These are phyloP conservation scores for Augiades crinisus DNA, from an alignment of 2,888 invertebrate species.

Conservation along the genomic window DNA sequence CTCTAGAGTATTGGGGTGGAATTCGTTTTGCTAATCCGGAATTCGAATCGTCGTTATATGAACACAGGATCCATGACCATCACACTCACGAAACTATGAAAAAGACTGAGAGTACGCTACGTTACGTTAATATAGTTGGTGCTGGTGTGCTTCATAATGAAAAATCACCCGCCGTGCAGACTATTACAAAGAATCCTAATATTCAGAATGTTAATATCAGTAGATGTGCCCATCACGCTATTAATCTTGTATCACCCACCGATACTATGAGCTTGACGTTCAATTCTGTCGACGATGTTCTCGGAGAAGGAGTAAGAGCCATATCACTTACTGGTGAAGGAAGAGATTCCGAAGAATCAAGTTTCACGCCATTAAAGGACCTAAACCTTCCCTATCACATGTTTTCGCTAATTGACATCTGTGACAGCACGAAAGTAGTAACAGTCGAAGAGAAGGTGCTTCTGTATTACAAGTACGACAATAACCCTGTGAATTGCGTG, in stretches of 20 bases:
- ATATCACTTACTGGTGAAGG: conserved; percentile 96
- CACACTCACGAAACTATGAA: conserved; percentile 87
- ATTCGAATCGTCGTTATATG: conserved; percentile 93
- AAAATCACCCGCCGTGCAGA: conserved; percentile 95
- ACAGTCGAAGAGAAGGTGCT: conserved; percentile 93
- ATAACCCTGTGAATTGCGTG: conserved; percentile 97
- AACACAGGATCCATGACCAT: conserved; percentile 90
- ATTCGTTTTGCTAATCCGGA: conserved; percentile 94
- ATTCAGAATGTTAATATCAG: conserved; percentile 91
- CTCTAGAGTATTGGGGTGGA: conserved; percentile 96
- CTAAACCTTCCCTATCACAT: conserved; percentile 93
- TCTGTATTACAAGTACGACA: conserved; percentile 98
- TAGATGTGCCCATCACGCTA: conserved; percentile 93
- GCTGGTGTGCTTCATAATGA: conserved; percentile 98
- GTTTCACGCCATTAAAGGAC: conserved; percentile 92
- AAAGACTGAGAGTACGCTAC: conserved; percentile 88
- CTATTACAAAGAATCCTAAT: conserved; percentile 92
- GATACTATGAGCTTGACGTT: conserved; percentile 89
- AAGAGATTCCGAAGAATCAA: conserved; percentile 91
- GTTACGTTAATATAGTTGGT: conserved; percentile 91
- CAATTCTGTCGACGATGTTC: conserved; percentile 87
- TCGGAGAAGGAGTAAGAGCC: conserved; percentile 95
- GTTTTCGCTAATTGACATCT: conserved; percentile 97
- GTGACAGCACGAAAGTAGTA: conserved; percentile 96
- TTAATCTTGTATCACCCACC: conserved; percentile 94